These are phyloP conservation scores for Wiebesia pumilae DNA, from an alignment of 1,140 invertebrate genomes.

Conservation along the genomic window DNA sequence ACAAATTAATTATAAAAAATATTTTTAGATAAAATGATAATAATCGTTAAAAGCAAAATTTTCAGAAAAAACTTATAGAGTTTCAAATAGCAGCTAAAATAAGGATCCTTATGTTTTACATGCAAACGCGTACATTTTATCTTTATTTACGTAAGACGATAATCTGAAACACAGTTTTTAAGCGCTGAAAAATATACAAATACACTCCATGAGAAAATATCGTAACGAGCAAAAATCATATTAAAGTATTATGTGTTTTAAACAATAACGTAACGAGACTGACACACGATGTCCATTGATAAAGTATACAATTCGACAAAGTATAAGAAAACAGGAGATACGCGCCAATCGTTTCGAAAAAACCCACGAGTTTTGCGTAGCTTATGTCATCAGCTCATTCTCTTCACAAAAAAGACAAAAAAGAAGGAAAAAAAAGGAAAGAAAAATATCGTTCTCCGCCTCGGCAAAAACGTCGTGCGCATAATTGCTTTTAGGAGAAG, in stretches of 20 bases:
- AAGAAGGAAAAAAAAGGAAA: background rate
- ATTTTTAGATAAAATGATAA: too few relatives aligned
- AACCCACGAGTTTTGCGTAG: background rate
- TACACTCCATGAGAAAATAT: too few relatives aligned
- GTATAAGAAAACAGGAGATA: background rate
- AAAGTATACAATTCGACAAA: background rate
- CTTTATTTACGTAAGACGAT: too few relatives aligned
- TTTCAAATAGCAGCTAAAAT: too few relatives aligned
- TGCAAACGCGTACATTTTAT: too few relatives aligned
- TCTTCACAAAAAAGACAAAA: background rate
- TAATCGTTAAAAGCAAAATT: too few relatives aligned
- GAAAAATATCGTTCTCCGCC: background rate
- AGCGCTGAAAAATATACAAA: too few relatives aligned
- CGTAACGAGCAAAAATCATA: background rate
- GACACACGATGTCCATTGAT: background rate
- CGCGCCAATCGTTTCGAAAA: background rate
- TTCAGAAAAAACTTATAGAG: too few relatives aligned
- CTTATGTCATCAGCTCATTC: slow-evolving; percentile 4
- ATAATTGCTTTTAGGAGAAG: slow-evolving; percentile 41
- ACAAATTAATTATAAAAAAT: too few relatives aligned
- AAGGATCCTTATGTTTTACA: too few relatives aligned
- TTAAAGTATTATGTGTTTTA: background rate
- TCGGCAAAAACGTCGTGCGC: slow-evolving; percentile 37
- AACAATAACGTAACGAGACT: background rate
- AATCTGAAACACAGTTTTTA: too few relatives aligned